phyloP scores from a whole-genome alignment of 2,888 invertebrate species.

The Melipona beecheii region DNA sequence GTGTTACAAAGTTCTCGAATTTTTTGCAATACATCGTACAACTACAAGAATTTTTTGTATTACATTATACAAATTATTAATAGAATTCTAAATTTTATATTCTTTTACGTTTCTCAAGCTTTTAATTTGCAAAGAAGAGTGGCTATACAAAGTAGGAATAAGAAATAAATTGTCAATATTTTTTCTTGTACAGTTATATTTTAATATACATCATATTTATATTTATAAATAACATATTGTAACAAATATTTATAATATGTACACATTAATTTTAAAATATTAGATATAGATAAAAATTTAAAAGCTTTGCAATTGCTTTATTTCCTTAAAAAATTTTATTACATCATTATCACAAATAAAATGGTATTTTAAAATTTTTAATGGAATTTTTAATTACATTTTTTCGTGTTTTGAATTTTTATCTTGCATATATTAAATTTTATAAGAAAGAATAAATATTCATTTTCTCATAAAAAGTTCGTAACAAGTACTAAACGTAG shows the following conservation, averaged over 20 bases:
- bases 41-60: background rate
- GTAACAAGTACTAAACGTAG: conserved; percentile 76
- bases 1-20: background rate
- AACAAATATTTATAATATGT: conserved; percentile 46
- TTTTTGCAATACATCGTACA: background rate
- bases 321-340: background rate
- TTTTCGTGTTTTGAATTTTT: background rate
- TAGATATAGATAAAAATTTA: conserved; percentile 5
- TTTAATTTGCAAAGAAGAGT: background rate
- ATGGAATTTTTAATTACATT: background rate
- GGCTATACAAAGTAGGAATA: too few species aligned
- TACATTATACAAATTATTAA: background rate
- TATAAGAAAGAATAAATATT: conserved; percentile 6
- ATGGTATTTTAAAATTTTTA: background rate
- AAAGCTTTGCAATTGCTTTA: background rate
- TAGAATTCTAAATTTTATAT: background rate
- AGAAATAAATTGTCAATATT: background rate
- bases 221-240: conserved; percentile 45
- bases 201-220: conserved; percentile 38
- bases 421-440: conserved; percentile 10
- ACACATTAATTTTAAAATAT: conserved; percentile 28
- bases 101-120: background rate
- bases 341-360: background rate
- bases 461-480: conserved; percentile 55
- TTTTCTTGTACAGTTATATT: conserved; percentile 5